Base-by-base conservation (phyloP, 2,113 vertebrate genomes). In the Nesospiza acunhae region DNA sequence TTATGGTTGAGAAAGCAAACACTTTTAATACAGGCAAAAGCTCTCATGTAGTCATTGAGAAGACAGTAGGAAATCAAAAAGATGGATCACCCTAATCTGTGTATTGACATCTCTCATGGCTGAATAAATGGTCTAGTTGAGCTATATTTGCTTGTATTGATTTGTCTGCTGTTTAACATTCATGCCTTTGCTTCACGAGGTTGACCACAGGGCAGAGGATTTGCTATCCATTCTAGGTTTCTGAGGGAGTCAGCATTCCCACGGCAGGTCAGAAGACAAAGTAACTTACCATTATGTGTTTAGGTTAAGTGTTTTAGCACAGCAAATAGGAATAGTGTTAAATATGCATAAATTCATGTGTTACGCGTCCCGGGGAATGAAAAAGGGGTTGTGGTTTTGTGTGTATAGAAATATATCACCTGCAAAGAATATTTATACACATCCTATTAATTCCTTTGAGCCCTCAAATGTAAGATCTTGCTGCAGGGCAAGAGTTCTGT, bases 91-190 rank as follows among this genome's bases (percentile, higher is more conserved):
- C 98, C 98, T 99, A 99, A 99, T 99, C 99, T 99, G 98, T 98
- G 98, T 99, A 99, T 99, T 99, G 99, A 99, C 99, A 98, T 99
- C 98, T 99, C 99, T 99, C 99, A 99, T 98, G 98, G 98, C 98
- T 98, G 98, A 99, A 99, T 99, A 99, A 99, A 99, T 99, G 99
- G 98, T 98, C 98, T 98, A 99, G 98, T 99, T 99, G 98, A 99
- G 99, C 98, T 99, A 98, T 98, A 98, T 99, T 99, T 99, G 98
- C 98, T 98, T 98, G 98, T 98, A 99, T 99, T 97, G 99, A 99
- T 99, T 98, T 95, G 84, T 64, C 83, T 96, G 96, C 98, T 99
- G 98, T 97, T 99, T 99, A 99, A 98, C 98, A 99, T 99, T 99
- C 99, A 98, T 98, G 98, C 98, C 98, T 98, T 97, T 95, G 94